Evolutionary conservation across 2,797 vertebrate genomes (phyloP).

Genomic region (Pitangus sulphuratus): DNA sequence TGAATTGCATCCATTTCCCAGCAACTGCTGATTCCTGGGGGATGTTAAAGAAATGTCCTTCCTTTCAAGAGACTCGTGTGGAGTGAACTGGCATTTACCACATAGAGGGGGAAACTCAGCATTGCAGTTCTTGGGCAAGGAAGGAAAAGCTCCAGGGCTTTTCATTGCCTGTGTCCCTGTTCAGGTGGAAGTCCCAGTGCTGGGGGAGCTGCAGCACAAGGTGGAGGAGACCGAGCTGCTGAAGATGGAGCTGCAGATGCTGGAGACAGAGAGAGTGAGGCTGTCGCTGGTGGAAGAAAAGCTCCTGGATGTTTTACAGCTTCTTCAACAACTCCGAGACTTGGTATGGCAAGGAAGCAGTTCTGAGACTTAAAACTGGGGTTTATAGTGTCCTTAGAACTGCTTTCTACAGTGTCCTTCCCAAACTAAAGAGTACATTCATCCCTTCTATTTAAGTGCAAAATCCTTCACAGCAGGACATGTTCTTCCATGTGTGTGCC

Average conservation of each 20-base stretch:
- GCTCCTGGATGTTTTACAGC: conserved; percentile 89
- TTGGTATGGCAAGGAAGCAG: conserved; percentile 79
- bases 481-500: background rate
- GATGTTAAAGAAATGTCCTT: background rate
- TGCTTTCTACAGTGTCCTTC: background rate
- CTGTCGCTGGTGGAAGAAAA: conserved; percentile 86
- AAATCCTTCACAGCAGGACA: background rate
- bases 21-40: background rate
- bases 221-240: conserved; percentile 84
- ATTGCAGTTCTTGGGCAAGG: background rate
- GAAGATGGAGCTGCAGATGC: conserved; percentile 90
- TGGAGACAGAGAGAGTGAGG: conserved; percentile 90
- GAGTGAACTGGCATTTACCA: background rate
- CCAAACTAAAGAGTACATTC: background rate
- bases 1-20: background rate
- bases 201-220: conserved; percentile 85
- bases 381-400: background rate
- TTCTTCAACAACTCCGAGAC: conserved; percentile 88
- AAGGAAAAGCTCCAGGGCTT: background rate
- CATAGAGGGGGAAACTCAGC: background rate
- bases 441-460: background rate
- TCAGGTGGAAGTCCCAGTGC: conserved; percentile 82
- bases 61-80: background rate
- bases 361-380: background rate
- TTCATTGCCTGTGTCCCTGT: background rate